Evolutionary conservation across 1,140 invertebrate genomes (phyloP).

Genomic region (Luehdorfia chinensis): DNA sequence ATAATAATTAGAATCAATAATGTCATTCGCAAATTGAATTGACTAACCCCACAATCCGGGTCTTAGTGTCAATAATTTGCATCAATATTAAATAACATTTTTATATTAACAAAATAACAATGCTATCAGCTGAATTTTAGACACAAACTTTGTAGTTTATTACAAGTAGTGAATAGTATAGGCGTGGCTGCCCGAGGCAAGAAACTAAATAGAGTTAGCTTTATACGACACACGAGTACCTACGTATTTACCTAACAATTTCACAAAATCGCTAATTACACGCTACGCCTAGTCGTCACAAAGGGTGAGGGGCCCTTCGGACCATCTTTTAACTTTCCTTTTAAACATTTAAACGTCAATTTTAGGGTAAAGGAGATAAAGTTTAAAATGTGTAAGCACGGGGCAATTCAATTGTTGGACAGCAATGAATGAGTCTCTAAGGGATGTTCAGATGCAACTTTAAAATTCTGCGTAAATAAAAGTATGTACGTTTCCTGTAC

Average conservation of each 20-base stretch:
- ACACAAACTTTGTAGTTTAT: constrained; percentile 3
- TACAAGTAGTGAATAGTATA: constrained; percentile 4
- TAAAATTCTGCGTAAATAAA: constrained; percentile 22
- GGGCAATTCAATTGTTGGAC: constrained; percentile 28
- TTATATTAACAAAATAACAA: constrained; percentile 10
- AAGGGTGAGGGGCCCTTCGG: constrained; percentile 50
- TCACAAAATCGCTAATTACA: constrained; percentile 71
- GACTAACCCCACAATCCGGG: too few species aligned
- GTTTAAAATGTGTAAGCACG: constrained; percentile 20
- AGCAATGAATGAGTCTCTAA: constrained; percentile 64
- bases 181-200: constrained; percentile 17
- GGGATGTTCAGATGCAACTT: constrained; percentile 72
- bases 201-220: constrained; percentile 32
- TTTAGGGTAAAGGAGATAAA: constrained; percentile 21
- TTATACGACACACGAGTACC: constrained; percentile 31
- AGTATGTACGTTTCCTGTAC: constrained; percentile 13
- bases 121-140: background rate
- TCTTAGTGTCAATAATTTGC: too few species aligned
- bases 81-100: constrained; percentile 1
- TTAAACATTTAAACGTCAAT: constrained; percentile 10
- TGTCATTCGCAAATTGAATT: too few species aligned
- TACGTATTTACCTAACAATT: constrained; percentile 68
- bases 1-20: too few species aligned
- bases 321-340: constrained; percentile 8
- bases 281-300: constrained; percentile 61